A percentile compares a stretch with the other conserved stretches of the same genome.
Conservation (phyloP, 2,113 vertebrate genomes). For the Upupa epops region DNA sequence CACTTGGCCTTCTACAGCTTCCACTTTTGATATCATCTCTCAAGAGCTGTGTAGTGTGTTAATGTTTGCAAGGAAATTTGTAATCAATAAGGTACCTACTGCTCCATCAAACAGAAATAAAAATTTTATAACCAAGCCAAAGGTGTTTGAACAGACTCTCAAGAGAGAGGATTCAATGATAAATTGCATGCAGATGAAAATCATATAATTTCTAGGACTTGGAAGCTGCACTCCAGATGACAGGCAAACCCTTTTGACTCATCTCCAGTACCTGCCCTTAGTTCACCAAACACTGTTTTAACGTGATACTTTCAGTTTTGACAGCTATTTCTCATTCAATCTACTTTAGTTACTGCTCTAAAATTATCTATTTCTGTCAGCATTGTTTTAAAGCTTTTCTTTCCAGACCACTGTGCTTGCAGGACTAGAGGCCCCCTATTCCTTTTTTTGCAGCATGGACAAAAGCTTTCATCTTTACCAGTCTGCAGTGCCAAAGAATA, state of each 20-base stretch:
- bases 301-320: neutral
- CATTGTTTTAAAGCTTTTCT: neutral
- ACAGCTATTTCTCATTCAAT: neutral
- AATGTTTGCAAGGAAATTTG: neutral
- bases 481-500: neutral
- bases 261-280: neutral
- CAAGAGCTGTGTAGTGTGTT: neutral
- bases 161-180: neutral
- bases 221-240: neutral
- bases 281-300: neutral
- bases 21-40: neutral
- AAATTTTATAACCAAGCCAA: neutral
- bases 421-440: neutral
- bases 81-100: neutral
- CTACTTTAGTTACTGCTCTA: neutral
- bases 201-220: neutral
- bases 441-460: neutral
- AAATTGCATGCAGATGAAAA: neutral
- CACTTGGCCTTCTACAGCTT: neutral
- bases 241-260: neutral
- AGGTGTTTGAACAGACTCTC: neutral
- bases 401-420: neutral
- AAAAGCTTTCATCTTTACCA: neutral
- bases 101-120: neutral
- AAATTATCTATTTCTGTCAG: neutral